These are phyloP conservation scores for Lasioglossum calceatum DNA, from an alignment of 2,888 invertebrate genomes.

Conservation along the genomic window DNA sequence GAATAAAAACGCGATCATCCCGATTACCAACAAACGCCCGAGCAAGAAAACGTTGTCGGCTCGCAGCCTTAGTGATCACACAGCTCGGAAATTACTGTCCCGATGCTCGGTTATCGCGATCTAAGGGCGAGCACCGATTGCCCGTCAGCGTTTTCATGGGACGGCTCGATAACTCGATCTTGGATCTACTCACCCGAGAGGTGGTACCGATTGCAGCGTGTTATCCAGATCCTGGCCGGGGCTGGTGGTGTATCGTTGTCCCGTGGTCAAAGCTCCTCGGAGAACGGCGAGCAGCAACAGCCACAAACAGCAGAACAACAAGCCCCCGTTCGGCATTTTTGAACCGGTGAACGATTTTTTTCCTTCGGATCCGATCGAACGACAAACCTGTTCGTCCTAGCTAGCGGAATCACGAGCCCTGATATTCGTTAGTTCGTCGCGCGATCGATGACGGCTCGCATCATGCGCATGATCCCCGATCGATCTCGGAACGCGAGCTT, in stretches of 20 bases:
- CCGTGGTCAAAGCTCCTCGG: constrained; percentile 63
- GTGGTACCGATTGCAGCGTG: constrained; percentile 73
- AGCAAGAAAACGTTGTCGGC: constrained; percentile 10
- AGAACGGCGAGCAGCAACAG: constrained; percentile 58
- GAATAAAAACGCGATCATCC: background rate
- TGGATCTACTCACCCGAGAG: constrained; percentile 74
- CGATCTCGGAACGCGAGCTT: background rate
- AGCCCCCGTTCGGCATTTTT: constrained; percentile 38
- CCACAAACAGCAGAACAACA: constrained; percentile 34
- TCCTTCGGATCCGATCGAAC: constrained; percentile 18
- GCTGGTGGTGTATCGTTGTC: constrained; percentile 69
- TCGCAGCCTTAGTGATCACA: constrained; percentile 29
- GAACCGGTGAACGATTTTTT: constrained; percentile 27
- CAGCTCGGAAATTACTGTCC: constrained; percentile 41
- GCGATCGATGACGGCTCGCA: constrained; percentile 45
- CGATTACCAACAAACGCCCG: constrained; percentile 13
- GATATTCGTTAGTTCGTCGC: constrained; percentile 37
- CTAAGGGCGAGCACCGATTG: constrained; percentile 5
- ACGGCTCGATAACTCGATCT: constrained; percentile 31
- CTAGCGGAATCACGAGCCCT: background rate
- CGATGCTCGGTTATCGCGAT: constrained; percentile 10
- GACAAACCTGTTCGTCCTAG: constrained; percentile 28
- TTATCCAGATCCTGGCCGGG: constrained; percentile 74
- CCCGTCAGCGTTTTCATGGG: constrained; percentile 29
- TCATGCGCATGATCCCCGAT: constrained; percentile 62